Evolutionary conservation across 2,113 vertebrate species (phyloP).

Genomic region (Chionodraco myersi): DNA sequence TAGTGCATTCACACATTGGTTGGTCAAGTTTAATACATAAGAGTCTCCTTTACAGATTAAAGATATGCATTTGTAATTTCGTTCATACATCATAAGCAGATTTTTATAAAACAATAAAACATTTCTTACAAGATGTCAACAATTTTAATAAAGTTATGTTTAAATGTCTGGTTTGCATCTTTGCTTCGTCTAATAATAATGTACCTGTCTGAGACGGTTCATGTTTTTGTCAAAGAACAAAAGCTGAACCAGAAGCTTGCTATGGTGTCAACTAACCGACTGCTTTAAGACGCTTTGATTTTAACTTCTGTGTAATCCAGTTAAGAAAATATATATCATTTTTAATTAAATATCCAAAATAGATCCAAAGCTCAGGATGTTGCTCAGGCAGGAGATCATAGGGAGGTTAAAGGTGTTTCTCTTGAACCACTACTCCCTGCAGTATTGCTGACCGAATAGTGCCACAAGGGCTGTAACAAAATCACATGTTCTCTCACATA

Average conservation of each 20-base stretch:
- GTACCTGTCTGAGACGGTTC: neutral
- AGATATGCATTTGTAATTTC: conserved; percentile 6
- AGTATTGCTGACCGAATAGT: too few species aligned
- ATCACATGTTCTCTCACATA: too few species aligned
- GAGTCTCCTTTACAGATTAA: neutral
- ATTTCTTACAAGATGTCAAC: neutral
- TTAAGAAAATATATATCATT: conserved; percentile 12
- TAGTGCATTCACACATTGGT: too few species aligned
- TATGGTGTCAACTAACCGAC: conserved; percentile 34
- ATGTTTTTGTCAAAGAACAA: conserved; percentile 31
- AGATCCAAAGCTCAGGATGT: conserved; percentile 5
- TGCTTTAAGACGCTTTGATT: conserved; percentile 29
- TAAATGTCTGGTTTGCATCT: neutral
- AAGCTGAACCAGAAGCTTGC: conserved; percentile 19
- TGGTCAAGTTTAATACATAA: too few species aligned
- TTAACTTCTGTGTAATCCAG: conserved; percentile 12
- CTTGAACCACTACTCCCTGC: too few species aligned
- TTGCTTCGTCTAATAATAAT: neutral
- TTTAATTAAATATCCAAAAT: conserved; percentile 9
- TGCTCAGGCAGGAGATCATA: neutral
- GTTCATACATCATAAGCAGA: neutral
- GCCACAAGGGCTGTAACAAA: too few species aligned
- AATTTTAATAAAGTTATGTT: conserved; percentile 27
- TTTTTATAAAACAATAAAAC: conserved; percentile 16
- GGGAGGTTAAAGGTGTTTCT: too few species aligned